phyloP scores from a whole-genome alignment of 1,140 invertebrate species.

The Sinella curviseta region DNA sequence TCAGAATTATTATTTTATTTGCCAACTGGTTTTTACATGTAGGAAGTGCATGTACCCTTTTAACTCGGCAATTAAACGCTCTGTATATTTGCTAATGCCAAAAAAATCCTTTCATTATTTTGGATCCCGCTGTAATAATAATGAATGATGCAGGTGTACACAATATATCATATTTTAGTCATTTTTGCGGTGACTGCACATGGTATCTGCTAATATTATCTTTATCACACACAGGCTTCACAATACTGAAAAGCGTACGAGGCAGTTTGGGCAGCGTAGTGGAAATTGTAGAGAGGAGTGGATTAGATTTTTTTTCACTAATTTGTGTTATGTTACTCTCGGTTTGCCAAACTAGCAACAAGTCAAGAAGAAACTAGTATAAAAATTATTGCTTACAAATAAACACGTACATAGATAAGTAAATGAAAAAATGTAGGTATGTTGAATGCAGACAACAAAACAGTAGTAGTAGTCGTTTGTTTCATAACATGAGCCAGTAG shows the following conservation, averaged over 20 bases:
- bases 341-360: background rate
- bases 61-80: background rate
- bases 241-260: background rate
- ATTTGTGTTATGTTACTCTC: background rate
- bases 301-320: slow-evolving; percentile 2
- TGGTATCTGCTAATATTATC: background rate
- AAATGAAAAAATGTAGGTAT: too few relatives aligned
- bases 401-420: background rate
- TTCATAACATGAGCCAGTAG: background rate
- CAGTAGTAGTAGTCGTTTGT: too few relatives aligned
- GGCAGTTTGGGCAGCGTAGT: slow-evolving; percentile 13
- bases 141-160: slow-evolving; percentile 5
- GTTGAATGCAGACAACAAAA: too few relatives aligned
- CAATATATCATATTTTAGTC: background rate
- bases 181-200: slow-evolving; percentile 7
- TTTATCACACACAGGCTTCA: background rate
- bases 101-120: background rate
- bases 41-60: background rate
- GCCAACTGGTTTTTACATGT: background rate
- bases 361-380: background rate
- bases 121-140: background rate
- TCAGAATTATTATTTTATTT: background rate
- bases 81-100: background rate
- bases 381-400: background rate
- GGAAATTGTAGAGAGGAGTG: background rate